Evolutionary conservation across 1,140 invertebrate genomes (phyloP).

Genomic region (Doryteuthis pealeii): DNA sequence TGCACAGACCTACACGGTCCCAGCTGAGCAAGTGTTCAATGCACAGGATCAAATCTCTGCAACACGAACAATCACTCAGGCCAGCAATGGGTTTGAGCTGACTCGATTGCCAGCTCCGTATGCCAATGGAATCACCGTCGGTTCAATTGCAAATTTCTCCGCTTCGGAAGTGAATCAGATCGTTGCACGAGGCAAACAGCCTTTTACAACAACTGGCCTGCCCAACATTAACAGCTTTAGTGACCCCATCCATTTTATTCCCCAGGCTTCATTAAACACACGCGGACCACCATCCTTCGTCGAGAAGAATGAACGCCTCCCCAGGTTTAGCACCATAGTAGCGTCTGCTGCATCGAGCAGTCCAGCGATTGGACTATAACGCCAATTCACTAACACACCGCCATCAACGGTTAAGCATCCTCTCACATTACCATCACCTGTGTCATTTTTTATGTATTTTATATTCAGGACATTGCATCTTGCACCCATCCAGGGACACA

Average conservation of each 20-base stretch:
- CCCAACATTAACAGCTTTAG: constrained; percentile 1
- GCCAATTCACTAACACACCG: neutral
- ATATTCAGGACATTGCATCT: too few species aligned
- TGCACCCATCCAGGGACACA: too few species aligned
- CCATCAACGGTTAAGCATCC: constrained; percentile 14
- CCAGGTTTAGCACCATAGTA: constrained; percentile 31
- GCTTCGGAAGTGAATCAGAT: neutral
- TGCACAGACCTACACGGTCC: neutral
- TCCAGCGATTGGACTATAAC: constrained; percentile 14
- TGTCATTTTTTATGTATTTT: too few species aligned
- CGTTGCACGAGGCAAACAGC: neutral
- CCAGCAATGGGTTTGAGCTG: constrained; percentile 19
- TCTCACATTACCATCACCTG: neutral
- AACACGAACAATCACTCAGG: neutral
- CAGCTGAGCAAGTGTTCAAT: constrained; percentile 1
- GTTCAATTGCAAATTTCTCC: neutral
- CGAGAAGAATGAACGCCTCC: constrained; percentile 23
- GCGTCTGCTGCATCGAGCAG: constrained; percentile 8
- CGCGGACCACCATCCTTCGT: neutral
- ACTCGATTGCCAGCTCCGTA: constrained; percentile 14
- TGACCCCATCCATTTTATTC: constrained; percentile 8
- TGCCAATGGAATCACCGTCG: neutral
- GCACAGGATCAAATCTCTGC: neutral
- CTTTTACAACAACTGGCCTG: neutral
- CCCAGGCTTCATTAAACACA: neutral